Percentiles rank a stretch among this genome's conserved stretches.
These are phyloP conservation scores for Pseudomugil gertrudae DNA, from an alignment of 2,797 vertebrate genomes.

Conservation along the genomic window DNA sequence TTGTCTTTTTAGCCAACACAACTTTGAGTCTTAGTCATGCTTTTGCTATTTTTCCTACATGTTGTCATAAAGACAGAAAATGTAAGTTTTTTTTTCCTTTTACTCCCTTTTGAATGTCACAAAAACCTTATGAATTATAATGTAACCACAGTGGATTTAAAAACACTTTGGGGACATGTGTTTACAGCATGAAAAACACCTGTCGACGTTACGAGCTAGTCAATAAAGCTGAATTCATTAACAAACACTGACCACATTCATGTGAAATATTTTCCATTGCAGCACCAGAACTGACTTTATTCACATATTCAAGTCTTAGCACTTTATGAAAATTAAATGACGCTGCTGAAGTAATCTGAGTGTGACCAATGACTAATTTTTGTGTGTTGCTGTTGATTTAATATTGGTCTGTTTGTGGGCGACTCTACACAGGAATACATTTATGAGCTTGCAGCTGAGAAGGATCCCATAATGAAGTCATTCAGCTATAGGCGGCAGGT, in stretches of 20 bases:
- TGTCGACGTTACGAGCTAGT: constrained; percentile 60
- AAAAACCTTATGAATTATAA: constrained; percentile 26
- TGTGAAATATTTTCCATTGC: constrained; percentile 60
- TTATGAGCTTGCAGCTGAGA: constrained; percentile 51
- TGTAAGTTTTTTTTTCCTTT: neutral
- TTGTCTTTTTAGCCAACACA: neutral
- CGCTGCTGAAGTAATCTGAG: constrained; percentile 45
- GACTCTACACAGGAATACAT: constrained; percentile 38
- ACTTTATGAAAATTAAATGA: constrained; percentile 60
- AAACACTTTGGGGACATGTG: constrained; percentile 36
- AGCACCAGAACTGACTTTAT: constrained; percentile 60
- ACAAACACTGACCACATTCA: constrained; percentile 72
- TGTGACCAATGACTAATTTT: constrained; percentile 53
- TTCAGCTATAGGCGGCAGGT: constrained; percentile 43
- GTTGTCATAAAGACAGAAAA: constrained; percentile 5
- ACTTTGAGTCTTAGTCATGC: neutral
- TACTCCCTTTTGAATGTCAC: neutral
- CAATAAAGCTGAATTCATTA: constrained; percentile 63
- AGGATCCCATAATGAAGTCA: constrained; percentile 57
- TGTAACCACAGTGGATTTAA: constrained; percentile 24
- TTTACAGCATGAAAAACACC: constrained; percentile 60
- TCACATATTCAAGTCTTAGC: constrained; percentile 48
- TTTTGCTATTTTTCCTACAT: neutral
- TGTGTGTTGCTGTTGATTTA: constrained; percentile 57
- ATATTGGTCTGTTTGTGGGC: constrained; percentile 54